phyloP scores from a whole-genome alignment of 1,140 invertebrate genomes.

The Pararge aegeria region DNA sequence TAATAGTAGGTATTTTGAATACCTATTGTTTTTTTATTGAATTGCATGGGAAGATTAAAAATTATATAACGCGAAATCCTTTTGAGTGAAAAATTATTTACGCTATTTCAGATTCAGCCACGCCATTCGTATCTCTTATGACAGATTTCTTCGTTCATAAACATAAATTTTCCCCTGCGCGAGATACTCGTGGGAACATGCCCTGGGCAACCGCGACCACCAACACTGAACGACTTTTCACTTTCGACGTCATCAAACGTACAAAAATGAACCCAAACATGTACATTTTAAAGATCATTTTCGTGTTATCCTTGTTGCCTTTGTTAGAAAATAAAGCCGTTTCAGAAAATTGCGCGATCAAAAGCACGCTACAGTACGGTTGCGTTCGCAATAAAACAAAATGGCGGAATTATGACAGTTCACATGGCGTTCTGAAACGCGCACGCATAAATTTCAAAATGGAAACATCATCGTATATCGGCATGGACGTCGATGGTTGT shows the following conservation, averaged over 20 bases:
- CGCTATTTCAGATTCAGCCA: constrained; percentile 70
- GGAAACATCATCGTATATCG: constrained; percentile 57
- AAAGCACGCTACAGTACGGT: constrained; percentile 53
- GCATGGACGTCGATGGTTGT: constrained; percentile 36
- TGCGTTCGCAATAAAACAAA: constrained; percentile 66
- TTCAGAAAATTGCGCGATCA: constrained; percentile 72
- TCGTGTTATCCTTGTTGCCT: constrained; percentile 12
- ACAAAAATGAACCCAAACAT: constrained; percentile 39
- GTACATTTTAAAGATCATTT: constrained; percentile 20
- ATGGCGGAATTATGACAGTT: constrained; percentile 49
- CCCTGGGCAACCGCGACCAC: constrained; percentile 64
- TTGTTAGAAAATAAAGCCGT: constrained; percentile 70
- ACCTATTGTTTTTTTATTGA: not conserved
- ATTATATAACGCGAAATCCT: constrained; percentile 32
- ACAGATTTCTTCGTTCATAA: constrained; percentile 77
- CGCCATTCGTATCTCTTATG: constrained; percentile 73
- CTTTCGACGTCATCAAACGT: constrained; percentile 44
- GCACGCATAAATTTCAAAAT: constrained; percentile 59
- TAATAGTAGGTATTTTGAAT: not conserved
- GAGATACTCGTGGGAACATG: constrained; percentile 73
- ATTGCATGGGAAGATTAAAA: not conserved
- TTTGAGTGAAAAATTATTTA: constrained; percentile 74
- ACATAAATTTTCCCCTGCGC: constrained; percentile 74
- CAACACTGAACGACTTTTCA: constrained; percentile 73
- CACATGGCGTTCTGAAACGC: constrained; percentile 35